Base-by-base conservation (phyloP, 2,797 vertebrate genomes). In the Chanos chanos region DNA sequence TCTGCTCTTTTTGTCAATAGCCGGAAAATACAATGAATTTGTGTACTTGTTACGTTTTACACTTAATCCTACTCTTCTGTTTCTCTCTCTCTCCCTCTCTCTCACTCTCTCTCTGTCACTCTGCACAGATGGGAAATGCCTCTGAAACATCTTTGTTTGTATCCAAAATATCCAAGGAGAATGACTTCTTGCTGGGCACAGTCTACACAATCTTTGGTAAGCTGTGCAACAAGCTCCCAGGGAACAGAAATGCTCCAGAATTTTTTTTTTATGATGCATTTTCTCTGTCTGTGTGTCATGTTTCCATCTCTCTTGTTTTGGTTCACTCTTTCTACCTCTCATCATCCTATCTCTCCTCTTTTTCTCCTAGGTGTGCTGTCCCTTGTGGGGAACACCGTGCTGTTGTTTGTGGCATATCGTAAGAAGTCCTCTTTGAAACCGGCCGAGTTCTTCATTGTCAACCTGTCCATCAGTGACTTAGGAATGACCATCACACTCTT, bases 361-460 rank as follows among this genome's bases (percentile, higher is more conserved):
- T 33, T 22, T 52, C 15, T 41, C 34, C 45, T 74, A 94, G 92
- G 91, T 71, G 72, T 89, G 37, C 81, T 75, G 5, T 92, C 87
- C 33, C 28, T 88, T 72, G 72, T 86, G 64, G 92, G 92, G 7
- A 95, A 93, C 55, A 85, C 87, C 0, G 82, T 89, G 72, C 83
- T 94, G 56, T 79, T 94, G 60, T 83, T 91, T 15, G 87, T 94
- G 72, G 92, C 92, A 31, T 92, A 89, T 71, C 85, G 77, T 67
- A 94, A 92, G 80, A 90, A 91, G 69, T 86, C 90, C 31, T 79
- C 89, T 52, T 78, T 95, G 75, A 94, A 94, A 75, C 93, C 93
- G 1, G 91, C 92, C 0, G 92, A 95, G 81, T 90, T 91, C 78
- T 95, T 95, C 73, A 89, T 94, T 0, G 78, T 93, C 49, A 95